Evolutionary conservation across 2,113 vertebrate genomes (phyloP), one percentile per base, ranked within the genome.

Genomic region (Catharus minimus): DNA sequence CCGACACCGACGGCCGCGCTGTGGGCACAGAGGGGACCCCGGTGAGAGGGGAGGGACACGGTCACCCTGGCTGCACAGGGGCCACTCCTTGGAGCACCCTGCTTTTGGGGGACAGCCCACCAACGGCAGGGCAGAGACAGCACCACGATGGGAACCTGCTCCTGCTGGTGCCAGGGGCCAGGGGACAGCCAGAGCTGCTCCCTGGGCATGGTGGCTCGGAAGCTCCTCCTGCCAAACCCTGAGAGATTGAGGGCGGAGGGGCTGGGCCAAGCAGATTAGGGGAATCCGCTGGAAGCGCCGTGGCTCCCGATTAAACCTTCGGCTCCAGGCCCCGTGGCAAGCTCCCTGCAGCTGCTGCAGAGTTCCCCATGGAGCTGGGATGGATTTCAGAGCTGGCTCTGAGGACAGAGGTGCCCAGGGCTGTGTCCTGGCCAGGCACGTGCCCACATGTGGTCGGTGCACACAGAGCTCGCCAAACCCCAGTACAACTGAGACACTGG

Each of bases 1-100:
- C 99, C 99, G 43, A 99, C 73, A 26, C 99, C 99, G 19, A 99
- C 98, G 0, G 99, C 99, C 11, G 97, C 95, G 14, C 99, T 99
- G 91, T 0, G 9, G 76, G 71, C 13, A 91, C 87, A 94, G 32
- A 82, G 46, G 52, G 41, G 66, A 57, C 32, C 22, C 27, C 0
- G 7, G 2, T 91, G 12, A 64, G n/a, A 57, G 18, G 24, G 57
- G n/a, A 65, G 26, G 47, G 65, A 81, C 44, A 39, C 0, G 5
- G 32, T 55, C 56, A 36, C 46, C 55, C 55, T 2, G 0, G 3
- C 7, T 3, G 44, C 58, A 5, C 13, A 17, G 9, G 74, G 75
- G 36, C 75, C 21, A 2, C 14, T 28, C 16, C 38, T 46, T 0
- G 0, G 33, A 61, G 28, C 39, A 41, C 13, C 44, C 36, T 0